A percentile compares a stretch with the other conserved stretches of the same genome.
These are phyloP conservation scores for Crotalus tigris DNA, from an alignment of 2,113 vertebrate species.

Conservation along the genomic window DNA sequence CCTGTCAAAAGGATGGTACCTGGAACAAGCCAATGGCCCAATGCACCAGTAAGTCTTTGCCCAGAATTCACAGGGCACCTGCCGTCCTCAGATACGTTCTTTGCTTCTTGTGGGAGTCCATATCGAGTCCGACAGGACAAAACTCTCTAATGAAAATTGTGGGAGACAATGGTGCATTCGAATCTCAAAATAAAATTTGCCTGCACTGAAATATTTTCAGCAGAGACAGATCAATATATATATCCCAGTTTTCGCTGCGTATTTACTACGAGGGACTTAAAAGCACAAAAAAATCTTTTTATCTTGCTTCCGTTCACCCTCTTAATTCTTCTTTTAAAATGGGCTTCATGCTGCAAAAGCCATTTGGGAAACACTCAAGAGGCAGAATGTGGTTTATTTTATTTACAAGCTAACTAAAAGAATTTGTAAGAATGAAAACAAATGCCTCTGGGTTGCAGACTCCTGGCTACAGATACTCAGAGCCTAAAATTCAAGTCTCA, in stretches of 20 bases:
- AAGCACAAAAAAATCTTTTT: not conserved
- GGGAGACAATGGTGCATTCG: not conserved
- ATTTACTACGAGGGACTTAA: not conserved
- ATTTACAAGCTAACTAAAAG: not conserved
- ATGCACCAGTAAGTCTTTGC: constrained; percentile 56
- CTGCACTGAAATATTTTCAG: not conserved
- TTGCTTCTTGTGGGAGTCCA: not conserved
- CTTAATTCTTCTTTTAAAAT: not conserved
- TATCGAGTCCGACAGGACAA: not conserved
- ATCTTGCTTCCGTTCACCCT: not conserved
- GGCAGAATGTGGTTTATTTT: not conserved
- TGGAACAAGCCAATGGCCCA: constrained; percentile 61
- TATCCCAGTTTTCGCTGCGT: not conserved
- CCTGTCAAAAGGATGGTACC: constrained; percentile 62
- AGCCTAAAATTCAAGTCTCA: not conserved
- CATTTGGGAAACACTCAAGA: not conserved
- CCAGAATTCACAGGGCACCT: no score
- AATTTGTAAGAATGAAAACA: not conserved
- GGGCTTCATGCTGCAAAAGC: not conserved
- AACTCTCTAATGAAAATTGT: no score
- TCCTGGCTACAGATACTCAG: not conserved
- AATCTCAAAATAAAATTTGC: not conserved
- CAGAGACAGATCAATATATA: not conserved
- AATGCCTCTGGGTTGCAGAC: not conserved
- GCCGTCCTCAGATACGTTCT: not conserved